Evolutionary conservation across 2,113 vertebrate genomes (phyloP), one percentile per base, ranked within the genome.

Genomic region (Platycercus adscitus): DNA sequence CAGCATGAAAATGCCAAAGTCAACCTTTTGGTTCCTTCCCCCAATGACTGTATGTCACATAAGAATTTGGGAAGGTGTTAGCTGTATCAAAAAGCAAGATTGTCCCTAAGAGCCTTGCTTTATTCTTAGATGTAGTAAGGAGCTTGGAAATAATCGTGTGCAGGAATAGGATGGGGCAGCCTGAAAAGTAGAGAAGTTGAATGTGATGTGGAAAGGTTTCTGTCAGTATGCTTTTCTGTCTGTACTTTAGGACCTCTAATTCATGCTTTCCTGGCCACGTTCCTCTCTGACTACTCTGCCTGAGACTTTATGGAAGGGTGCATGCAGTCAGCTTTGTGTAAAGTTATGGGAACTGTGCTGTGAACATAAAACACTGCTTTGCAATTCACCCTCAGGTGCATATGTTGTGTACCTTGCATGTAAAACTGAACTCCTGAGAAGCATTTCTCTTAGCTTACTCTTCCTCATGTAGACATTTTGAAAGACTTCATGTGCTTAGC

Each of bases 31-130:
- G 8, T n/a, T 77, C 17, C 21, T 86, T 72, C 73, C 19, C 41
- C 18, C 17, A 21, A 1, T 10, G 63, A 26, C 49, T 72, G 19
- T 43, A 23, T 7, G 33, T 76, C 49, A 37, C 1, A 0, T 23
- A 16, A 28, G 17, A 68, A 24, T 50, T 66, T 82, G 47, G 41
- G 31, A 85, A 35, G 31, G 21, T 70, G 18, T 60, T 64, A 50
- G 33, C 33, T 88, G 4, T 65, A 28, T 50, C 44, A 56, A 52
- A 82, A 89, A 77, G 44, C 24, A 76, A 56, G 46, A 21, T 23
- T 92, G 25, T 72, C 50, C 37, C 31, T 76, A 29, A 60, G 18
- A 78, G 10, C 25, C 26, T 20, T 65, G 46, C 24, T 73, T 73
- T 73, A 44, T 14, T 37, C 44, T 71, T 64, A 18, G 29, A 0